Evolutionary conservation across 2,113 vertebrate genomes (phyloP).

Genomic region (Myiopsitta monachus): DNA sequence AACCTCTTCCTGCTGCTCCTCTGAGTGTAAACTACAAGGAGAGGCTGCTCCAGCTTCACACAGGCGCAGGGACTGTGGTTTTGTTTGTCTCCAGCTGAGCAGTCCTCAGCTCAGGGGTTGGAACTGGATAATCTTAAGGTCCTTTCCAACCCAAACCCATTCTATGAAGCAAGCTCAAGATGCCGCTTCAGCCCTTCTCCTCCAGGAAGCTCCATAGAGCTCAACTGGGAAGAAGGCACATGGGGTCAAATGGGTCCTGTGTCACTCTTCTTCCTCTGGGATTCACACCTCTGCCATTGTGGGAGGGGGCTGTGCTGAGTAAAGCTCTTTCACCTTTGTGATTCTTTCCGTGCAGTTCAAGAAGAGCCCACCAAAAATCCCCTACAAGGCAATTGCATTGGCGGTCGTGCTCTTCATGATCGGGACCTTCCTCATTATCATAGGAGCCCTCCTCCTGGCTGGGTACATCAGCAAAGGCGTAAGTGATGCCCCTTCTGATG

Average conservation of each 20-base stretch:
- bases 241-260: background rate
- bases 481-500: constrained; percentile 40
- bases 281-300: accelerated
- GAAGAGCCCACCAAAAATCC: constrained; percentile 94
- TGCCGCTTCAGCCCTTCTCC: background rate
- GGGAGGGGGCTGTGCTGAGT: background rate
- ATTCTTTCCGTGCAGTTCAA: constrained; percentile 83
- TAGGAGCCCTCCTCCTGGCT: constrained; percentile 89
- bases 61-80: background rate
- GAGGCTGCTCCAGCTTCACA: background rate
- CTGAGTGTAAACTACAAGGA: accelerated
- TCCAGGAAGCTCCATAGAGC: background rate
- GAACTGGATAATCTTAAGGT: background rate
- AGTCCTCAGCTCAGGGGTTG: background rate
- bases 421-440: constrained; percentile 89
- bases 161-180: background rate
- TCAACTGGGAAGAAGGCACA: background rate
- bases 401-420: constrained; percentile 91
- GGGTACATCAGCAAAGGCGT: constrained; percentile 92
- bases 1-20: background rate
- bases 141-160: background rate
- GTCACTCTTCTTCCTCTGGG: background rate
- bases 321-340: background rate
- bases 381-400: constrained; percentile 94
- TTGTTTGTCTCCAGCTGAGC: background rate